Conservation (phyloP, 2,113 vertebrate genomes). For the Pterocles gutturalis region DNA sequence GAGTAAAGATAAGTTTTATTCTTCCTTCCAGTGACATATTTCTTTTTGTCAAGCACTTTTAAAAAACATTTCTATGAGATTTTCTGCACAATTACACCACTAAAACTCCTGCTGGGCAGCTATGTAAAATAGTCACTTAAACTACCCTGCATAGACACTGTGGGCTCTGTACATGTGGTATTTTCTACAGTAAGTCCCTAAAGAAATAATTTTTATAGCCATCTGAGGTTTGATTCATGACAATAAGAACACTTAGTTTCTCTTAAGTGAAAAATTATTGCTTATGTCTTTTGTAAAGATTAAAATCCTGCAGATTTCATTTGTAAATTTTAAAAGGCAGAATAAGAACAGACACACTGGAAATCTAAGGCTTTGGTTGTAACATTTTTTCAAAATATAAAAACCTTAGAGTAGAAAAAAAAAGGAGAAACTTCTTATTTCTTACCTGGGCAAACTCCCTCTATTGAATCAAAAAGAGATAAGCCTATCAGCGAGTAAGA, state of each 20-base stretch:
- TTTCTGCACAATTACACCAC: not conserved
- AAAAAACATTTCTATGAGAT: not conserved
- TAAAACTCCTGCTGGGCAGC: not conserved
- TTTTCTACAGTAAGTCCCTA: not conserved
- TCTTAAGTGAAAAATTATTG: constrained; percentile 7
- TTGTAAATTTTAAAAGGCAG: constrained; percentile 24
- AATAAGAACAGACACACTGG: not conserved
- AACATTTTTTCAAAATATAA: constrained; percentile 8
- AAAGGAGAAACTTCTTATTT: constrained; percentile 25
- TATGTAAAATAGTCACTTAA: not conserved
- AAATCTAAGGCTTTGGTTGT: constrained; percentile 34
- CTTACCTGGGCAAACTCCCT: constrained; percentile 59
- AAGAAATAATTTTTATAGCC: not conserved
- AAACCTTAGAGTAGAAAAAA: constrained; percentile 31
- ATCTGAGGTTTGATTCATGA: not conserved
- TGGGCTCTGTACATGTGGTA: not conserved
- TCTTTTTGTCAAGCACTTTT: not conserved
- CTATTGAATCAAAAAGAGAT: constrained; percentile 59
- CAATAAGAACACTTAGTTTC: not conserved
- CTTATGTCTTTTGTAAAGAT: not conserved
- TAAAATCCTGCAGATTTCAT: not conserved
- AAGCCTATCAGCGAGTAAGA: constrained; percentile 32
- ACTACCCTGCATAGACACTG: not conserved
- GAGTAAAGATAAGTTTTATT: not conserved
- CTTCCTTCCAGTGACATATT: not conserved